Conservation (phyloP, 30 jellyfish, hydroid and myxozoan species). For the Aurelia aurita region DNA sequence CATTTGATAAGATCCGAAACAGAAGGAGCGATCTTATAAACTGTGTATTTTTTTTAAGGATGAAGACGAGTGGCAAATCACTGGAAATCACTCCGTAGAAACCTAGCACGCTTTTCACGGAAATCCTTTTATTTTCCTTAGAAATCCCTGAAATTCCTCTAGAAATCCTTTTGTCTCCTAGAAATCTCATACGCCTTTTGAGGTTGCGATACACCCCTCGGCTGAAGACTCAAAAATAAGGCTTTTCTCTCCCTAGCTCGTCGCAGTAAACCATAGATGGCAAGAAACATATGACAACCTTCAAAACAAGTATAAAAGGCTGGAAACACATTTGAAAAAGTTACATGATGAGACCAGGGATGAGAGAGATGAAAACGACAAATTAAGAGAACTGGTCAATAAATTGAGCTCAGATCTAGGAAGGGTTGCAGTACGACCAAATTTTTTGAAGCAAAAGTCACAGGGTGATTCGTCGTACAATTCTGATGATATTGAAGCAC, state of each 20-base stretch:
- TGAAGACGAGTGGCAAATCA: too few species aligned
- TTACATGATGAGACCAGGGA: slow-evolving; percentile 10
- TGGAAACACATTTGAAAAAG: slow-evolving; percentile 35
- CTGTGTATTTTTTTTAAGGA: too few species aligned
- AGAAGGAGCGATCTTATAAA: too few species aligned
- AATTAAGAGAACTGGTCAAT: slow-evolving; percentile 14
- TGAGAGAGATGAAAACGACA: slow-evolving; percentile 42
- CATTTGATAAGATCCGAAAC: too few species aligned
- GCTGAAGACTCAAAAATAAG: neutral
- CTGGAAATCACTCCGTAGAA: too few species aligned
- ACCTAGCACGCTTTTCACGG: too few species aligned
- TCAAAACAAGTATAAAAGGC: neutral
- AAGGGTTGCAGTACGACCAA: neutral
- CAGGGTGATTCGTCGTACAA: neutral
- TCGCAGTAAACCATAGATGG: slow-evolving; percentile 40
- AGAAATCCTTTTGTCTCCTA: too few species aligned
- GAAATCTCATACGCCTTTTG: too few species aligned
- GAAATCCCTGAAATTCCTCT: too few species aligned
- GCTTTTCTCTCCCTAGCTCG: slow-evolving; percentile 21
- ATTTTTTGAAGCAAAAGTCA: neutral
- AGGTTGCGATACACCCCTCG: too few species aligned
- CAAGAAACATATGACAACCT: slow-evolving; percentile 34
- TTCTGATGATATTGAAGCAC: slow-evolving; percentile 67
- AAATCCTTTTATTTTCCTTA: too few species aligned
- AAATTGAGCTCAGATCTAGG: slow-evolving; percentile 40